Evolutionary conservation across 2,113 vertebrate species (phyloP).

Genomic region (Labeo rohita): DNA sequence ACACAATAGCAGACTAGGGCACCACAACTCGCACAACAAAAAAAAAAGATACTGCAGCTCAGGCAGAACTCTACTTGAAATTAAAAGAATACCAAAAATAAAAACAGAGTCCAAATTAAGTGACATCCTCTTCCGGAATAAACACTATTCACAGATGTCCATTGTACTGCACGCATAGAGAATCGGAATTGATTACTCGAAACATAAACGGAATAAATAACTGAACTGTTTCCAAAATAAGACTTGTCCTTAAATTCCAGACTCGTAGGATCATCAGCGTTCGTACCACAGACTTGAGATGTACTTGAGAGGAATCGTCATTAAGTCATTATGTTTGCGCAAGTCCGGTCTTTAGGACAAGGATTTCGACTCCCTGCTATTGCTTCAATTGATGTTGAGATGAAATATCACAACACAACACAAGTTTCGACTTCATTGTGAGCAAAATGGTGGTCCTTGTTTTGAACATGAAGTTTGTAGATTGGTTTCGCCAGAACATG

Average conservation of each 20-base stretch:
- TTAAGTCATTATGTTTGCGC: neutral
- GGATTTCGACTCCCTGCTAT: constrained; percentile 43
- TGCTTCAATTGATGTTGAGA: constrained; percentile 15
- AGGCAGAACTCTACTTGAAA: constrained; percentile 67
- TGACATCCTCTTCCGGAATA: constrained; percentile 61
- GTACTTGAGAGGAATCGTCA: neutral
- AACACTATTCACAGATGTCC: constrained; percentile 72
- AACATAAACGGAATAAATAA: constrained; percentile 81
- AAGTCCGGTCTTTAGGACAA: neutral
- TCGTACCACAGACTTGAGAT: constrained; percentile 53
- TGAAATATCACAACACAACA: neutral
- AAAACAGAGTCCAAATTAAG: constrained; percentile 43
- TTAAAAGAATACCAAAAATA: constrained; percentile 28
- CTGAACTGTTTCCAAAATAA: constrained; percentile 55
- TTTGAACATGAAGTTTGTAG: constrained; percentile 8
- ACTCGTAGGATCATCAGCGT: constrained; percentile 33
- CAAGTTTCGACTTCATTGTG: neutral
- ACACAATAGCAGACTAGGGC: constrained; percentile 76
- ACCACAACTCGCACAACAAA: constrained; percentile 71
- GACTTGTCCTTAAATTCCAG: constrained; percentile 55
- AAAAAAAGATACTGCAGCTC: constrained; percentile 70
- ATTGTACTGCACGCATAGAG: constrained; percentile 74
- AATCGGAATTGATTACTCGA: constrained; percentile 75
- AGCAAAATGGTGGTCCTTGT: neutral
- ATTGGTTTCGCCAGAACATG: neutral